Evolutionary conservation across 2,113 vertebrate species (phyloP), one percentile per base, ranked within the genome.

Genomic region (Phalacrocorax carbo): DNA sequence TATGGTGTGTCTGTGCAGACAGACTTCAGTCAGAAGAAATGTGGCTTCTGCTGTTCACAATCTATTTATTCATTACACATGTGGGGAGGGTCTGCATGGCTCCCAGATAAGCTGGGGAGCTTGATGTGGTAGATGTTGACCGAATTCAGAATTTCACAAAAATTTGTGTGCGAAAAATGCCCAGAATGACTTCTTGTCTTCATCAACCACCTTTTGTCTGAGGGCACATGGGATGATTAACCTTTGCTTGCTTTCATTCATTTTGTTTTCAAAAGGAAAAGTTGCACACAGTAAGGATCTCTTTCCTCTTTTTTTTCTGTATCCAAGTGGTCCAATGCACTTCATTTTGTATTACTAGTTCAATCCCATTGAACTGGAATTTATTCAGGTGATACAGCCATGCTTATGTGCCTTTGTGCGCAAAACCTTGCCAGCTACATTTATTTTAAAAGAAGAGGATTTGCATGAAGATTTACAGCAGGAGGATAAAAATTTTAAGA

Each of bases 1-100:
- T 73, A 77, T 82, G 89, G 70, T 77, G 71, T 80, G 86, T 95
- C 93, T 95, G 75, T 30, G 78, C 81, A 92, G 93, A 82, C 88
- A 86, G 94, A 88, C 88, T 80, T 92, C 72, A 40, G 72, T 54
- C 69, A 93, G 89, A 79, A 92, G 61, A 96, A 92, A 89, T 1
- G 38, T 69, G 84, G 93, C 71, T 95, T 93, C 78, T 94, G 91
- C 81, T 90, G 62, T 62, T 95, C 27, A 3, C 75, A 82, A 16
- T 72, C 62, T 70, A 72, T 82, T 93, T 91, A 80, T 69, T 96
- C 61, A 85, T 73, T 79, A 54, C 22, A 76, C 23, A 30, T 2
- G 12, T 5, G 1, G 57, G 44, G 23, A 72, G 13, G 20, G 21
- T 57, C 61, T 91, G 61, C 17, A 64, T 73, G 73, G 84, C 57